Percentiles rank a stretch among this genome's conserved stretches.
Evolutionary conservation across 2,888 invertebrate species (phyloP).

Genomic region (Conomelus anceps): DNA sequence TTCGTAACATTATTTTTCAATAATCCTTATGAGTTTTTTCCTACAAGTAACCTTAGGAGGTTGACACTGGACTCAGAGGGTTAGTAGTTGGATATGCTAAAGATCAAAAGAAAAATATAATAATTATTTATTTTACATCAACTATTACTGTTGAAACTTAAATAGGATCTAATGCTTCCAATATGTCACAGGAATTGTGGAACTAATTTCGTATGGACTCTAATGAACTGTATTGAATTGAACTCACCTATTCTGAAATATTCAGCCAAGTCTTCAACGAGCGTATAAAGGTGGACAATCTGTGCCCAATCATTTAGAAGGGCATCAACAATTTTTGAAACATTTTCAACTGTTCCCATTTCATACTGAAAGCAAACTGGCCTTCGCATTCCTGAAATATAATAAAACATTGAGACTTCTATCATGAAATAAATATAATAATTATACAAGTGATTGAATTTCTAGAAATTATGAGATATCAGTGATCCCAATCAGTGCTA

Average conservation of each 20-base stretch:
- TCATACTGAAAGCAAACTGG: conserved; percentile 89
- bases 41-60: too few species aligned
- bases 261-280: conserved; percentile 76
- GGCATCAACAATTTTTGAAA: conserved; percentile 73
- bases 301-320: conserved; percentile 88
- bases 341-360: conserved; percentile 73
- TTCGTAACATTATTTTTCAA: background rate
- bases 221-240: too few species aligned
- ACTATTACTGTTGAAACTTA: background rate
- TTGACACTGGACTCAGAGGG: too few species aligned
- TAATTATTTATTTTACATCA: too few species aligned
- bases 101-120: too few species aligned
- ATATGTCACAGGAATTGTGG: background rate
- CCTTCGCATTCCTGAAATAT: conserved; percentile 60
- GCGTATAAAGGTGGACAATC: conserved; percentile 80
- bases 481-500: too few species aligned
- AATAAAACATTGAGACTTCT: background rate
- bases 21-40: too few species aligned
- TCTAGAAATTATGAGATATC: too few species aligned
- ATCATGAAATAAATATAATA: background rate
- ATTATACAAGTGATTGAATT: too few species aligned
- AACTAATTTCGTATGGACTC: too few species aligned
- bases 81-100: too few species aligned
- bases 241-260: conserved; percentile 64
- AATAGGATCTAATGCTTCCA: background rate